Evolutionary conservation across 2,888 invertebrate species (phyloP).

Genomic region (Auanema freiburgensis): DNA sequence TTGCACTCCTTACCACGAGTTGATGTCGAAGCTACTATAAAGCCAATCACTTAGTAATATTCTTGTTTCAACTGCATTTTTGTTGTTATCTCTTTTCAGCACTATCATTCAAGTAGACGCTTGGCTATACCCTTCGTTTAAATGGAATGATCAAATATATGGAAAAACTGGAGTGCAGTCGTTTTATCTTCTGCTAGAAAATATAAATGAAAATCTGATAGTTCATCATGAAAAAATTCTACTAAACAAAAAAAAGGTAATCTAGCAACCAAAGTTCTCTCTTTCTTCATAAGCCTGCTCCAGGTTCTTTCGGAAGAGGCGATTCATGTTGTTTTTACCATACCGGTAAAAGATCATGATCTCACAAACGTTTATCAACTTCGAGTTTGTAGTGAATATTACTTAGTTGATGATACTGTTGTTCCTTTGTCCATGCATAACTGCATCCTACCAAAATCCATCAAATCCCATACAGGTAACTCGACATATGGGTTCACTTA

Average conservation of each 20-base stretch:
- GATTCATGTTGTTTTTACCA: slow-evolving; percentile 88
- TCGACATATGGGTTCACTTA: too few relatives aligned
- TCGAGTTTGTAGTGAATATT: slow-evolving; percentile 73
- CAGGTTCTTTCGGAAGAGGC: slow-evolving; percentile 76
- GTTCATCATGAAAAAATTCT: slow-evolving; percentile 93
- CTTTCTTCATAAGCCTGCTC: slow-evolving; percentile 8
- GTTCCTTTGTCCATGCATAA: slow-evolving; percentile 76
- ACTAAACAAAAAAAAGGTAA: slow-evolving; percentile 78
- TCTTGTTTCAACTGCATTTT: not conserved
- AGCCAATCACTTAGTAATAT: slow-evolving; percentile 81
- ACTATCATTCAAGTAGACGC: slow-evolving; percentile 66
- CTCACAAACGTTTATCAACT: slow-evolving; percentile 85
- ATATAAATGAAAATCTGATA: slow-evolving; percentile 88
- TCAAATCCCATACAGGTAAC: slow-evolving; percentile 86
- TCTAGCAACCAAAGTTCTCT: not conserved
- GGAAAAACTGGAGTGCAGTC: slow-evolving; percentile 79
- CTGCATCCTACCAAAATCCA: slow-evolving; percentile 84
- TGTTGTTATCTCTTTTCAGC: slow-evolving; percentile 20
- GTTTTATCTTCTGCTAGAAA: slow-evolving; percentile 98
- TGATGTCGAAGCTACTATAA: slow-evolving; percentile 80
- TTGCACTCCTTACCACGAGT: slow-evolving; percentile 83
- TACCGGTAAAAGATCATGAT: slow-evolving; percentile 84
- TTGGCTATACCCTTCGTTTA: slow-evolving; percentile 71
- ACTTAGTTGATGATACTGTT: slow-evolving; percentile 67
- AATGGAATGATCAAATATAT: slow-evolving; percentile 72